Conservation (phyloP, 92 coral and sea anemone genomes). For the Meandrina meandrites region DNA sequence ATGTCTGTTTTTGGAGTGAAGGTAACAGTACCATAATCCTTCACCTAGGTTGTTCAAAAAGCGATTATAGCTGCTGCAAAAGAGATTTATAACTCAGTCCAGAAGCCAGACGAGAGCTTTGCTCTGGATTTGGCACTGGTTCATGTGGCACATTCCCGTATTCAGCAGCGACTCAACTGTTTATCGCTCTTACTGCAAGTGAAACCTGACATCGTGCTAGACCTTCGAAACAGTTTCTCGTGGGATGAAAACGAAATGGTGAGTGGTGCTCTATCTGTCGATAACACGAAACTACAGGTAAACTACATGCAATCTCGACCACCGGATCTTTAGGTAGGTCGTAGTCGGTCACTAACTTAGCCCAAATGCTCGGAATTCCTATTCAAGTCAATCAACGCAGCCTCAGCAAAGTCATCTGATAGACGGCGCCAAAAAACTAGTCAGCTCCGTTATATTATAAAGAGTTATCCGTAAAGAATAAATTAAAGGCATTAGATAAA, state of each 20-base stretch:
- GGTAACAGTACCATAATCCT: neutral
- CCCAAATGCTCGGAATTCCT: too few relatives aligned
- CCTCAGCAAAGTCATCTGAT: too few relatives aligned
- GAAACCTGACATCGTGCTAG: slow-evolving; percentile 48
- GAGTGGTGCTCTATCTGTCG: neutral
- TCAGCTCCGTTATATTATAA: too few relatives aligned
- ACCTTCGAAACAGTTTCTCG: slow-evolving; percentile 35
- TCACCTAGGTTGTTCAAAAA: slow-evolving; percentile 20
- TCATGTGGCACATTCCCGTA: slow-evolving; percentile 62
- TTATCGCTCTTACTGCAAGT: slow-evolving; percentile 61
- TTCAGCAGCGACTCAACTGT: slow-evolving; percentile 64
- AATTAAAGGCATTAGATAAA: too few relatives aligned
- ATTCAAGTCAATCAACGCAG: too few relatives aligned
- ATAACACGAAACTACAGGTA: neutral
- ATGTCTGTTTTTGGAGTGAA: neutral
- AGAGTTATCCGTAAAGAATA: too few relatives aligned
- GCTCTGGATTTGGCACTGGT: slow-evolving; percentile 54
- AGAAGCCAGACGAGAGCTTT: slow-evolving; percentile 11
- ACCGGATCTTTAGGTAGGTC: too few relatives aligned
- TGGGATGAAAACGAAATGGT: slow-evolving; percentile 73
- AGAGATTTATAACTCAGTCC: slow-evolving; percentile 38
- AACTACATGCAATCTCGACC: too few relatives aligned
- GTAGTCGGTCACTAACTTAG: too few relatives aligned
- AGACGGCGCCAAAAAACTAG: too few relatives aligned
- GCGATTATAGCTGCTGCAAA: slow-evolving; percentile 60